Base-by-base conservation (phyloP, 1,140 invertebrate species). In the Cyrtorhinus lividipennis region DNA sequence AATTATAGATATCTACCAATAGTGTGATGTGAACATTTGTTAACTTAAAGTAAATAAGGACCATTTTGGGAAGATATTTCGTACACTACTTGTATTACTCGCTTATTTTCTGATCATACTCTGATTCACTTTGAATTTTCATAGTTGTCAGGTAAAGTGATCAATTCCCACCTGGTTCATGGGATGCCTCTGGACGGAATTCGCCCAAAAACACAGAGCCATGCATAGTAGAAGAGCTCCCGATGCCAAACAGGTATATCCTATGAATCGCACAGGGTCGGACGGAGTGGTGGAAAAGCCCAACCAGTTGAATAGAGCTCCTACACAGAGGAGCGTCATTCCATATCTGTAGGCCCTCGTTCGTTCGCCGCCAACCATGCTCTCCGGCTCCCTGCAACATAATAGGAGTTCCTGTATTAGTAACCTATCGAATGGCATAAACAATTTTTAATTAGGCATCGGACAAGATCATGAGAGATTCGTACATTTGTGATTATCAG, bases 221-320 rank as follows among this genome's bases (percentile, higher is more conserved):
- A 82, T 79, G 70, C 83, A 85, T 66, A 87, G 85, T 66, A 86
- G 80, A 60, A 86, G 76, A 1, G 84, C 83, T 24, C 85, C 85
- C 20, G 82, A 82, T 1, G 85, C 80, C 27, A 87, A 84, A 71
- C 84, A 84, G 15, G 83, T 83, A 23, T 86, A 84, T 60, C 85
- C 84, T 56, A 86, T 79, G 72, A 86, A 87, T 68, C 84, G 75
- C 59, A 87, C 80, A 1, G 72, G 71, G 13, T 70, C 70, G 0
- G 83, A 82, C 69, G 84, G 84, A 68, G 82, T 82, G 70, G 86
- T 83, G 0, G 84, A 83, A 57, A 87, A 75, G 26, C 84, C 84
- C 45, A 87, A 74, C 84, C 84, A 87, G 73, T 87, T 87, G 69
- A 86, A 83, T 23, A 86, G 75, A 3, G 84, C 85, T n/a, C 85